Conservation (phyloP, 2,113 vertebrate genomes). For the Engystomops pustulosus region DNA sequence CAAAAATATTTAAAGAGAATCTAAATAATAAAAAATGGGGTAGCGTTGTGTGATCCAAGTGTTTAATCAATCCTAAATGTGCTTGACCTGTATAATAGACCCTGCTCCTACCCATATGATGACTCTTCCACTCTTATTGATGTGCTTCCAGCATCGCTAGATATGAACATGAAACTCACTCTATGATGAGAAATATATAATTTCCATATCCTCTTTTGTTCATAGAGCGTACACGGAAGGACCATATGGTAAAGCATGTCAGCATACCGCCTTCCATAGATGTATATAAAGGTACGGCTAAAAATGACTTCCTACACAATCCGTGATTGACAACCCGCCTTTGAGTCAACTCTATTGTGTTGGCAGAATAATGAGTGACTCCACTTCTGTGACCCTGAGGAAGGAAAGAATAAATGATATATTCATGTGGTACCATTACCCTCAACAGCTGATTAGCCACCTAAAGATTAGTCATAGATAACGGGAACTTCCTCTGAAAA, state of each 20-base stretch:
- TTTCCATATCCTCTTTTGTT: not conserved
- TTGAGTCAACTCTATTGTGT: constrained; percentile 22
- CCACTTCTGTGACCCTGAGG: constrained; percentile 39
- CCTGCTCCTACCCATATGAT: not conserved
- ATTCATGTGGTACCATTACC: constrained; percentile 24
- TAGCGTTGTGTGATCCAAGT: not conserved
- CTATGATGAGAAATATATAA: not conserved
- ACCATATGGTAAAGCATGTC: not conserved
- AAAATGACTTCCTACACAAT: constrained; percentile 18
- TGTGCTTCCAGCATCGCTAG: not conserved
- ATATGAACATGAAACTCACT: not conserved
- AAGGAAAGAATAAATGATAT: constrained; percentile 35
- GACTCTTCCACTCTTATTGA: not conserved
- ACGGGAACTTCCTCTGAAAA: not conserved
- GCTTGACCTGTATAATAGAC: not conserved
- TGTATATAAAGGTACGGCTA: not conserved
- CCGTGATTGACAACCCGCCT: constrained; percentile 17
- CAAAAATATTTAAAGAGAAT: not conserved
- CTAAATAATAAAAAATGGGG: not conserved
- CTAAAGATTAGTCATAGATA: constrained; percentile 33
- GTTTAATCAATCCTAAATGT: not conserved
- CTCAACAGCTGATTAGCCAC: constrained; percentile 41
- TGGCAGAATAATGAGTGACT: constrained; percentile 3
- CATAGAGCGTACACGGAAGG: not conserved
- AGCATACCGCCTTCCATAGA: not conserved